Evolutionary conservation across 2,797 vertebrate genomes (phyloP), one percentile per base, ranked within the genome.

Genomic region (Pterois miles): DNA sequence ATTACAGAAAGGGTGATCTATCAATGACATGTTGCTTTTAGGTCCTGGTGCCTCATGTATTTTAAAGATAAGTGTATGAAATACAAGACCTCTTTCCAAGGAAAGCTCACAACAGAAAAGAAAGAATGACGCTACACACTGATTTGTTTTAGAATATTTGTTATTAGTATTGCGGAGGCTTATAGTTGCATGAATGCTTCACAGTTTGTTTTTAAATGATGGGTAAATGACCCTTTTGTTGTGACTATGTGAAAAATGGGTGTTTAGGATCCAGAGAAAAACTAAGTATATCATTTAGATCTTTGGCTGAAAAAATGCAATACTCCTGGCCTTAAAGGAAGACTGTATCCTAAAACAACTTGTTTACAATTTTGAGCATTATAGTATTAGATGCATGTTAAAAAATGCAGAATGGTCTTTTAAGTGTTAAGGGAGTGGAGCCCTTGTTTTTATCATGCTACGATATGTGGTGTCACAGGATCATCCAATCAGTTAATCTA

Each of bases 1-100:
- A 72, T 85, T 80, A 52, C 80, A 43, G 64, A 76, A 67, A 62
- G 71, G 40, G 40, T 79, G 40, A 85, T 89, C 33, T 79, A 71
- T 90, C 71, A 77, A 66, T 88, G 81, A 83, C 86, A 81, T 78
- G 57, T 75, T 84, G 60, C 36, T 82, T 72, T 78, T 69, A 76
- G 63, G 56, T 70, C 11, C 25, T 64, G 33, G 60, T 81, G 36
- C 52, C 52, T 83, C 43, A 27, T 79, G 10, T 65, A 58, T 82
- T 87, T 82, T 65, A 63, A 80, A 74, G 57, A 67, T 38, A 62
- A 56, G 6, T 46, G 25, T 53, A 62, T 86, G 11, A 73, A 71
- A 81, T 70, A 36, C 23, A 74, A 76, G n/a, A 54, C 38, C n/a
- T 82, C 6, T 59, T 57, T 4, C 25, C 3, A 66, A 62, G 50